Conservation (phyloP, 2,888 invertebrate genomes). For the Heliconius aoede region DNA sequence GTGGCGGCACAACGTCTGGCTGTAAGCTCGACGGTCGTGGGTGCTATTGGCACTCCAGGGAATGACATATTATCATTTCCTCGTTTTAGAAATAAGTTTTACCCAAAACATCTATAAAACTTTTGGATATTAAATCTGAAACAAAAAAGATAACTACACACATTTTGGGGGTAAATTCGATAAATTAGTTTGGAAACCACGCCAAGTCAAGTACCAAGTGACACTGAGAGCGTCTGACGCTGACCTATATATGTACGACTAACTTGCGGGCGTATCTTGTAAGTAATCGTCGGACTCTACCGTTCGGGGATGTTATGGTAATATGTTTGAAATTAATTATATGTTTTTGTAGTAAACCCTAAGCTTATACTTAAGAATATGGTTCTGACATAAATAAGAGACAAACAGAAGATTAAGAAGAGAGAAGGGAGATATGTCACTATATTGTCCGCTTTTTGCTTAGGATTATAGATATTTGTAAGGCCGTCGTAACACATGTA, state of each 20-base stretch:
- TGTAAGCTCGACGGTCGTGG: too few relatives aligned
- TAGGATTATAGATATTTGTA: too few relatives aligned
- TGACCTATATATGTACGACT: conserved; percentile 41
- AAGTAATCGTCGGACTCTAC: conserved; percentile 21
- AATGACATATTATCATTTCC: too few relatives aligned
- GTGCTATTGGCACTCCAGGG: too few relatives aligned
- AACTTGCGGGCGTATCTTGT: conserved; percentile 40
- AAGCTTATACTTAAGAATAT: not conserved
- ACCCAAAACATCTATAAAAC: not conserved
- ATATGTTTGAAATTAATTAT: not conserved
- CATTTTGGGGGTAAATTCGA: conserved; percentile 26
- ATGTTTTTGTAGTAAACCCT: not conserved
- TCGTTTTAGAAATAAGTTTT: too few relatives aligned
- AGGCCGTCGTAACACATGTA: too few relatives aligned
- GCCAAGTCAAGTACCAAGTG: conserved; percentile 39
- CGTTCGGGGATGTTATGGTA: not conserved
- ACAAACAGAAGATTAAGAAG: too few relatives aligned
- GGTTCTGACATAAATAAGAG: not conserved
- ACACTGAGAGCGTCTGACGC: conserved; percentile 42
- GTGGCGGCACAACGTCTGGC: too few relatives aligned
- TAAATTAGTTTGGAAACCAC: conserved; percentile 37
- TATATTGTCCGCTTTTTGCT: too few relatives aligned
- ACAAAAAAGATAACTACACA: conserved; percentile 25
- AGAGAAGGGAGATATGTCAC: too few relatives aligned
- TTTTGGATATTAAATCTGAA: conserved; percentile 7